Percentiles rank a stretch among this genome's conserved stretches.
phyloP scores from a whole-genome alignment of 2,888 invertebrate genomes.

The Apamea sordens region DNA sequence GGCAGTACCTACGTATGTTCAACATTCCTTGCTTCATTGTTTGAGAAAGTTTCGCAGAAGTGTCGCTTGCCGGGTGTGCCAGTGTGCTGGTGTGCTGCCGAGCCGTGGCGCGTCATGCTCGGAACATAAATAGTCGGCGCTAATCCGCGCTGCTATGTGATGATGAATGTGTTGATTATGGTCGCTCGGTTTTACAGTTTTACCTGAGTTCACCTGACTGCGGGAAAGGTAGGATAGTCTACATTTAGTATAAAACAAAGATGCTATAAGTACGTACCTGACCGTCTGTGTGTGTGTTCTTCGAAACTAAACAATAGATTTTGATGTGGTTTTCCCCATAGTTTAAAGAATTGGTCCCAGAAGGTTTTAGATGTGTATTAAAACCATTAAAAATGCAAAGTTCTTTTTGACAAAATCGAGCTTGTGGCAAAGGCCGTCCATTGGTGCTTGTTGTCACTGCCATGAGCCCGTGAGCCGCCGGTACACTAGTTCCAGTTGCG shows the following conservation, averaged over 20 bases:
- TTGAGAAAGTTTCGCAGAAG: slow-evolving; percentile 37
- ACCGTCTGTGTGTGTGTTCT: neutral
- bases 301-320: neutral
- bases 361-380: neutral
- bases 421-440: neutral
- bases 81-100: too few relatives aligned
- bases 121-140: slow-evolving; percentile 43
- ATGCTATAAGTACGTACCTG: neutral
- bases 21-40: slow-evolving; percentile 59
- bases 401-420: neutral
- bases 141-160: neutral
- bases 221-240: neutral
- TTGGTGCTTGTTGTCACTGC: neutral
- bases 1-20: neutral
- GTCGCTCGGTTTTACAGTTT: neutral
- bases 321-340: neutral
- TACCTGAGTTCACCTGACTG: neutral
- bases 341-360: neutral
- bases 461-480: too few relatives aligned
- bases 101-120: neutral
- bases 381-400: neutral
- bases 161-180: neutral
- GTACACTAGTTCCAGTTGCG: neutral
- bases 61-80: neutral
- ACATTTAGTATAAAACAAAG: too few relatives aligned